These are phyloP conservation scores for Peromyscus maniculatus DNA, from an alignment of 2,113 vertebrate species.

Conservation along the genomic window DNA sequence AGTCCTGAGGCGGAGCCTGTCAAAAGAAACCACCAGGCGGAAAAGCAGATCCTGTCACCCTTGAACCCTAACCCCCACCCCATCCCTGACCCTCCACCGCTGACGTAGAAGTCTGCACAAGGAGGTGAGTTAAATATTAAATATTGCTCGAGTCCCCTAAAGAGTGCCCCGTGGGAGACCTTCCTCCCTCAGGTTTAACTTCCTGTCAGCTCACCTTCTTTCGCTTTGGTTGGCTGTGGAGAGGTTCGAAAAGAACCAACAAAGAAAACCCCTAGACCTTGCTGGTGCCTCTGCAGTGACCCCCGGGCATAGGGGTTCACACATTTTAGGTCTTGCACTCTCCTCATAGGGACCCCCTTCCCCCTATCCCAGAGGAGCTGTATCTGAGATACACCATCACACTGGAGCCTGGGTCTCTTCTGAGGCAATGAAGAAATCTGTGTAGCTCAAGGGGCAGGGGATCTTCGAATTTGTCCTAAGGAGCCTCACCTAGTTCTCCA, in stretches of 20 bases:
- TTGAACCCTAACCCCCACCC: accelerated
- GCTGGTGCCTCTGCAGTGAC: neutral
- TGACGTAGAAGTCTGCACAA: neutral
- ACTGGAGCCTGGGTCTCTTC: neutral
- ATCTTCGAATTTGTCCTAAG: neutral
- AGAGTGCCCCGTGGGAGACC: neutral
- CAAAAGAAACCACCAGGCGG: neutral
- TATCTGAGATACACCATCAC: neutral
- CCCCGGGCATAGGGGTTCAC: neutral
- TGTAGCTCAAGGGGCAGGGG: neutral
- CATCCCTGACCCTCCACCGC: neutral
- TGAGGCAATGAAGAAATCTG: neutral
- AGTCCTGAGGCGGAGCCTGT: neutral
- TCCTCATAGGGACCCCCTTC: neutral
- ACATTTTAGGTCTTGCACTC: neutral
- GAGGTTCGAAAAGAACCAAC: neutral
- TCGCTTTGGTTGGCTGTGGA: neutral
- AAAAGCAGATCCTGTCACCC: accelerated
- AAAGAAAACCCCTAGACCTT: neutral
- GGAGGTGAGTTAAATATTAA: too few relatives aligned
- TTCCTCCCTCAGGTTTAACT: neutral
- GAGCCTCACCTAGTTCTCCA: neutral
- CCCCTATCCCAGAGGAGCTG: neutral
- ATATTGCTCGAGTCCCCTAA: accelerated
- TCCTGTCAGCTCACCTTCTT: neutral